A percentile compares a stretch with the other conserved stretches of the same genome.
Evolutionary conservation across 2,888 invertebrate species (phyloP).

Genomic region (Cyaniris semiargus): DNA sequence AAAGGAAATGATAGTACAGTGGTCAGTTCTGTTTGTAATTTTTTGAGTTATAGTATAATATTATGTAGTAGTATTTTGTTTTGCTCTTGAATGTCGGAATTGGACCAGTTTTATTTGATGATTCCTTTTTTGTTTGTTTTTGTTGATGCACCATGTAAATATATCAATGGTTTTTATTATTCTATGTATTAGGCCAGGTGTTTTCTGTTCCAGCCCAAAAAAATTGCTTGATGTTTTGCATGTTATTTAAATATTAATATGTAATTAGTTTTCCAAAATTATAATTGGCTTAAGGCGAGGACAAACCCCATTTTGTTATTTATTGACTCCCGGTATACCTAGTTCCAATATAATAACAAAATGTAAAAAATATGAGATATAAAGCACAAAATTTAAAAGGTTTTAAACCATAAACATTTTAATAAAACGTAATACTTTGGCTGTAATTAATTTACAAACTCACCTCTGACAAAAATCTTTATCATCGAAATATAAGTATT

Average conservation of each 20-base stretch:
- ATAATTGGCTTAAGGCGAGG: background rate
- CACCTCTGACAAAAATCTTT: too few species aligned
- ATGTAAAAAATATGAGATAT: too few species aligned
- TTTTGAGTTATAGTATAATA: constrained; percentile 38
- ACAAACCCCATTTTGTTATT: too few species aligned
- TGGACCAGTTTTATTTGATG: constrained; percentile 10
- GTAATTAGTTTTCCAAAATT: background rate
- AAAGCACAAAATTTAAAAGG: too few species aligned
- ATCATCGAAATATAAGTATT: too few species aligned
- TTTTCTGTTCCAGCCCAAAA: background rate
- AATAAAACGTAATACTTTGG: too few species aligned
- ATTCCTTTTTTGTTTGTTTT: constrained; percentile 2
- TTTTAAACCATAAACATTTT: too few species aligned
- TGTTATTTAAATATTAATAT: background rate
- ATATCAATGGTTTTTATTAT: background rate
- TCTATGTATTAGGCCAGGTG: background rate
- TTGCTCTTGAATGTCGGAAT: constrained; percentile 31
- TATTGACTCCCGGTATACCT: too few species aligned
- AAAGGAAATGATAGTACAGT: constrained; percentile 62
- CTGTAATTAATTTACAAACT: too few species aligned
- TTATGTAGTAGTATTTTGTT: constrained; percentile 31
- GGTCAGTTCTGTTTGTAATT: constrained; percentile 53
- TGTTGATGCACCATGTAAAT: constrained; percentile 5
- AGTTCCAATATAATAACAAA: too few species aligned
- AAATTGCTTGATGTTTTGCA: background rate